Evolutionary conservation across 1,140 invertebrate genomes (phyloP).

Genomic region (Caenorhabditis tropicalis): DNA sequence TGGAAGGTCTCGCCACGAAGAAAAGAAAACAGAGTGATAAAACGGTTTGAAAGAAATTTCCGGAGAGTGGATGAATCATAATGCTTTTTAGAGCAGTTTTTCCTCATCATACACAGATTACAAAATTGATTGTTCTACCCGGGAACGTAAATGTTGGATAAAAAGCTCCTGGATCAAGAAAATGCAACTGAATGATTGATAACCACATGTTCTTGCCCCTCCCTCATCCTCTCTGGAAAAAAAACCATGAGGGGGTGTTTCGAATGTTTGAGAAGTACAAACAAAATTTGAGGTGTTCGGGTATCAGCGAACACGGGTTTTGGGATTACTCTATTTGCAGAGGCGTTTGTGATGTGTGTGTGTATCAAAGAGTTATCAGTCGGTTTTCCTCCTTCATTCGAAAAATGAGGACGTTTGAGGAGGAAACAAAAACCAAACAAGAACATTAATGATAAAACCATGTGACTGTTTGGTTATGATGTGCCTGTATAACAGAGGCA

Average conservation of each 20-base stretch:
- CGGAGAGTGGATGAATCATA: no score
- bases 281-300: constrained; percentile 29
- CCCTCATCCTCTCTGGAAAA: neutral
- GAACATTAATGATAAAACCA: neutral
- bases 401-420: neutral
- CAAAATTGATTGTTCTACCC: no score
- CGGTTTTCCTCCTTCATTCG: neutral
- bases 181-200: neutral
- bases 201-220: neutral
- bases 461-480: neutral
- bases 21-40: no score
- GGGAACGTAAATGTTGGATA: no score
- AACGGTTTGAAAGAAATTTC: no score
- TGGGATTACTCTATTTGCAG: constrained; percentile 19
- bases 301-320: constrained; percentile 25
- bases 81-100: no score
- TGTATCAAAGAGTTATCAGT: constrained; percentile 41
- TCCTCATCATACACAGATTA: no score
- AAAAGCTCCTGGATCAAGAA: neutral
- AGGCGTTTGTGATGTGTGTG: neutral
- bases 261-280: constrained; percentile 17
- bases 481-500: constrained; percentile 11
- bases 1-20: neutral
- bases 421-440: neutral
- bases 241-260: neutral